Evolutionary conservation across 2,113 vertebrate genomes (phyloP), one percentile per base, ranked within the genome.

Genomic region (Limnothrissa miodon): DNA sequence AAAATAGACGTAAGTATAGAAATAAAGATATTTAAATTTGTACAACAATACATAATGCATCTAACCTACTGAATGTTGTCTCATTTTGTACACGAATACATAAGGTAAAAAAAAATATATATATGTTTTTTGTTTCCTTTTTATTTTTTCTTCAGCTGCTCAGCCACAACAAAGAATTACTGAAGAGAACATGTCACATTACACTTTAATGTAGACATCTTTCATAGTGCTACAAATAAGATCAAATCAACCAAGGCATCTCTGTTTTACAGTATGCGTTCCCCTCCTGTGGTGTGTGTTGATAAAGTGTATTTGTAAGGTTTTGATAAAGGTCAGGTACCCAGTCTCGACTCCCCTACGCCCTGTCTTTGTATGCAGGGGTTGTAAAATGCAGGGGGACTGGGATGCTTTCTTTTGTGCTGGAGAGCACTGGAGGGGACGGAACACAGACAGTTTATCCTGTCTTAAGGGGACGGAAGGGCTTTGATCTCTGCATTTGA

Each of bases 401-500:
- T n/a, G n/a, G n/a, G 33, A 29, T 74, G 66, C 66, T 74, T 56
- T 66, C 36, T 45, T 81, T 70, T 59, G n/a, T 80, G 36, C 25
- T 21, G 53, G 59, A 62, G 39, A 29, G 46, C 17, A 39, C 23
- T 59, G 13, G 8, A 46, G 42, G 62, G 39, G 45, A 81, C 25
- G 81, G 56, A 44, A 66, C 23, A 15, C n/a, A 79, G 51, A 17
- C 51, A 39, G 70, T 25, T 36, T 45, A 53, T 80, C 78, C 25
- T 74, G 74, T 66, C 45, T 45, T 81, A 46, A 78, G 44, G 78
- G 59, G 29, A 25, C 82, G 85, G 83, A 85, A 82, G 80, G 44
- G 44, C 87, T 88, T 86, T 88, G 87, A 88, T 88, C 83, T 86
- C 62, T 82, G 83, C 83, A 86, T 86, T 79, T 84, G 70, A 86